Conservation (phyloP, 2,113 vertebrate species). For the Oplegnathus fasciatus region DNA sequence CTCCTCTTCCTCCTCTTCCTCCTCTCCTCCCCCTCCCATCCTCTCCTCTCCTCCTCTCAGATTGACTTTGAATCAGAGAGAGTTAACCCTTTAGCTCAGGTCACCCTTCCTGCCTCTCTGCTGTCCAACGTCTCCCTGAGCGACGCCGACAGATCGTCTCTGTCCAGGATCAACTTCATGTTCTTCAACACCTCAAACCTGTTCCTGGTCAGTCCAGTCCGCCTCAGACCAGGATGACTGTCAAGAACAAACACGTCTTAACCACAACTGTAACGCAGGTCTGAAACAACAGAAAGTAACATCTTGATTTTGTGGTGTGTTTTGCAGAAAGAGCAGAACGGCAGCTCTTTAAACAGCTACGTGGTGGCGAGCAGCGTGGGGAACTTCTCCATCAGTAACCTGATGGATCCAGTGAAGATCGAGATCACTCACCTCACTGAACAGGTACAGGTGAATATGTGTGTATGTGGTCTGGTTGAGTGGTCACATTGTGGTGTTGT, state of each 20-base stretch:
- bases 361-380: constrained; percentile 96
- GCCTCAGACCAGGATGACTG: neutral
- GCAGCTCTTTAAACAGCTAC: constrained; percentile 88
- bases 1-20: neutral
- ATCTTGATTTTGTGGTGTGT: neutral
- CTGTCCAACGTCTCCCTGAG: constrained; percentile 85
- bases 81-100: constrained; percentile 85
- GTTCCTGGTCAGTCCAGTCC: constrained; percentile 84
- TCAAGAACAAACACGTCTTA: too few relatives aligned
- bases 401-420: constrained; percentile 89
- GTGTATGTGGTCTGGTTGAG: neutral
- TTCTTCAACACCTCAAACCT: constrained; percentile 95
- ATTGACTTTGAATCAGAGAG: constrained; percentile 88
- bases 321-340: constrained; percentile 68
- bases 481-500: too few relatives aligned
- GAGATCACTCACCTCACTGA: constrained; percentile 87
- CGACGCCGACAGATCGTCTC: constrained; percentile 77
- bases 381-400: constrained; percentile 88
- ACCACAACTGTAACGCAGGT: too few relatives aligned
- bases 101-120: constrained; percentile 90
- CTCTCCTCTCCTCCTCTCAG: constrained; percentile 73
- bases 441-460: constrained; percentile 79
- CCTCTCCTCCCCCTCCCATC: rapidly evolving
- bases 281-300: too few relatives aligned
- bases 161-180: constrained; percentile 93